Evolutionary conservation across 2,113 vertebrate genomes (phyloP).

Genomic region (Podocnemis expansa): DNA sequence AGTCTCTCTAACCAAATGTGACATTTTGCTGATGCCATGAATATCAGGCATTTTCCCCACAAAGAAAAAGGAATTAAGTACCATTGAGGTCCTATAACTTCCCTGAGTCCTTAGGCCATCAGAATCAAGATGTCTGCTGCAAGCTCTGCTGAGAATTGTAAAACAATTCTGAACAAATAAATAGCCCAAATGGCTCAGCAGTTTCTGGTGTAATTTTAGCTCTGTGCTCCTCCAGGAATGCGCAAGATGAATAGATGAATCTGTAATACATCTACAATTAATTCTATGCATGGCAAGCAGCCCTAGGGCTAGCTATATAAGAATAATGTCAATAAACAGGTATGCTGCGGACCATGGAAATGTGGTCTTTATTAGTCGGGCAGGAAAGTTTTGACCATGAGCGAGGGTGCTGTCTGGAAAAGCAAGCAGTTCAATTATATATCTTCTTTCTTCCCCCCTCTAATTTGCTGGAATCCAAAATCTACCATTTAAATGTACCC

Average conservation of each 20-base stretch:
- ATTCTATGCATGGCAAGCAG: slow-evolving; percentile 15
- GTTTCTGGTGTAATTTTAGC: slow-evolving; percentile 65
- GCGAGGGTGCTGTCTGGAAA: slow-evolving; percentile 37
- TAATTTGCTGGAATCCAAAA: neutral
- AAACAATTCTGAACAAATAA: slow-evolving; percentile 60
- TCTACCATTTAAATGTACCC: neutral
- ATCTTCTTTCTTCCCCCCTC: neutral
- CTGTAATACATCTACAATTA: slow-evolving; percentile 55
- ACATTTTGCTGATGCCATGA: neutral
- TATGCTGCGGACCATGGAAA: slow-evolving; percentile 23
- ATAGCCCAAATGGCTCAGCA: slow-evolving; percentile 22
- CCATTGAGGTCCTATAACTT: neutral
- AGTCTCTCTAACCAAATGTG: rapidly evolving
- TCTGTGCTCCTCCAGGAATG: slow-evolving; percentile 56
- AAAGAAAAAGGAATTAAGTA: neutral
- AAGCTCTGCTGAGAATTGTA: slow-evolving; percentile 13
- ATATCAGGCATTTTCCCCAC: neutral
- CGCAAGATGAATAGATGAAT: slow-evolving; percentile 69
- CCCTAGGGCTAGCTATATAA: neutral
- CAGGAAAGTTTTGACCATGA: neutral
- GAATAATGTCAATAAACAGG: slow-evolving; percentile 69
- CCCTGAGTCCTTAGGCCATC: neutral
- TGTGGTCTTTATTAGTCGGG: slow-evolving; percentile 25
- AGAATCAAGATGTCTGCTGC: slow-evolving; percentile 52
- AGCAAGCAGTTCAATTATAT: slow-evolving; percentile 30